phyloP scores from a whole-genome alignment of 1,140 invertebrate species.

The Ridgeia piscesae region DNA sequence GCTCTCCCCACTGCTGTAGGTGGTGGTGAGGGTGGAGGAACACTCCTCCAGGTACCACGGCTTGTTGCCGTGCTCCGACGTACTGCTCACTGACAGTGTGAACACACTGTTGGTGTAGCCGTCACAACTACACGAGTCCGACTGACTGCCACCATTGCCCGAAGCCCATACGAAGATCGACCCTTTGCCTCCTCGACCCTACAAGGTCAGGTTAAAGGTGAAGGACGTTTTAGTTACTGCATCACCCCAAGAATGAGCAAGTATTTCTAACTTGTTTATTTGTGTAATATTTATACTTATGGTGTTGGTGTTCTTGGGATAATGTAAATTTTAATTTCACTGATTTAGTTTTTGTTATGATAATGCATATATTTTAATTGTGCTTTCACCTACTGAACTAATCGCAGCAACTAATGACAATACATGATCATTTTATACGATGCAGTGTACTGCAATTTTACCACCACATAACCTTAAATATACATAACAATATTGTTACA shows the following conservation, averaged over 20 bases:
- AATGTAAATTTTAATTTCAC: too few species aligned
- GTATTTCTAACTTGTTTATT: too few species aligned
- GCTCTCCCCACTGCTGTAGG: constrained; percentile 79
- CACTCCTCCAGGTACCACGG: constrained; percentile 70
- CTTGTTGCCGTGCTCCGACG: constrained; percentile 71
- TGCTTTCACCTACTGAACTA: not conserved
- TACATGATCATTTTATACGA: not conserved
- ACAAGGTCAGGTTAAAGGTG: not conserved
- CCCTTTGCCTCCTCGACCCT: constrained; percentile 83
- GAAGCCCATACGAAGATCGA: constrained; percentile 90
- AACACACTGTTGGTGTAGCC: constrained; percentile 85
- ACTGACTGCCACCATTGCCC: constrained; percentile 82
- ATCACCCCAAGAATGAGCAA: not conserved
- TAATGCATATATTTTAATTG: too few species aligned
- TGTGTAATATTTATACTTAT: too few species aligned
- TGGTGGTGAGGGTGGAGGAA: constrained; percentile 84
- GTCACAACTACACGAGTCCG: constrained; percentile 89
- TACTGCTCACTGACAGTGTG: constrained; percentile 84
- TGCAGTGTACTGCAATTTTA: not conserved
- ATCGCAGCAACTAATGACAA: not conserved
- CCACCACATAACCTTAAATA: too few species aligned
- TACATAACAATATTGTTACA: too few species aligned
- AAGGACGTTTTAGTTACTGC: not conserved
- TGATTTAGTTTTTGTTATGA: too few species aligned
- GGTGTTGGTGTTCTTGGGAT: too few species aligned